Evolutionary conservation across 2,888 invertebrate genomes (phyloP).

Genomic region (Hirtodrosophila trivittata): DNA sequence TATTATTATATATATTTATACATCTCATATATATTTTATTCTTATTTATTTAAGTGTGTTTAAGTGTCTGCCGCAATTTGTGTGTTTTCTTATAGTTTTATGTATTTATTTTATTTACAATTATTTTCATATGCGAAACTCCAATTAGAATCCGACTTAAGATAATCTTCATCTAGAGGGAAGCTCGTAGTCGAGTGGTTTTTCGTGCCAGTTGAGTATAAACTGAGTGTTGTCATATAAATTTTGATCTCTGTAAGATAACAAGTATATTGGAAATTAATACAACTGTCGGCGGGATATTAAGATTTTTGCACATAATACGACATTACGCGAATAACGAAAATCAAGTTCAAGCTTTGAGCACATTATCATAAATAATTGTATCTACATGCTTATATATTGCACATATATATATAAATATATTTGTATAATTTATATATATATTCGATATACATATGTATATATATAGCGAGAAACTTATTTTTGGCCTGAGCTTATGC

Average conservation of each 20-base stretch:
- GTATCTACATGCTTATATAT: no score
- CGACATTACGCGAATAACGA: not conserved
- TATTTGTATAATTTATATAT: not conserved
- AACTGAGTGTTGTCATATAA: slow-evolving; percentile 25
- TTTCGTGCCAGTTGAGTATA: not conserved
- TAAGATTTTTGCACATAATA: slow-evolving; percentile 20
- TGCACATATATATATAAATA: not conserved
- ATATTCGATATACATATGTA: no score
- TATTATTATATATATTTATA: no score
- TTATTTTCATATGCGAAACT: no score
- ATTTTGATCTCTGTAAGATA: slow-evolving; percentile 40
- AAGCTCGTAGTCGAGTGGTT: not conserved
- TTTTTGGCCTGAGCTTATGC: no score
- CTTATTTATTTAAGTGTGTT: no score
- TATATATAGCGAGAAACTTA: no score
- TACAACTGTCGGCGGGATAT: slow-evolving; percentile 25
- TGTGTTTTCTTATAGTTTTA: not conserved
- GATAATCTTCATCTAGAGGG: no score
- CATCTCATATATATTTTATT: no score
- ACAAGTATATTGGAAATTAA: slow-evolving; percentile 30
- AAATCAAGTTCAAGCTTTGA: slow-evolving; percentile 10
- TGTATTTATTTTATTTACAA: not conserved
- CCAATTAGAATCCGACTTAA: no score
- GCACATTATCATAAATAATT: slow-evolving; percentile 8
- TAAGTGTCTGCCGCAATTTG: no score